Evolutionary conservation across 2,888 invertebrate genomes (phyloP).

Genomic region (Neelides folsomi): DNA sequence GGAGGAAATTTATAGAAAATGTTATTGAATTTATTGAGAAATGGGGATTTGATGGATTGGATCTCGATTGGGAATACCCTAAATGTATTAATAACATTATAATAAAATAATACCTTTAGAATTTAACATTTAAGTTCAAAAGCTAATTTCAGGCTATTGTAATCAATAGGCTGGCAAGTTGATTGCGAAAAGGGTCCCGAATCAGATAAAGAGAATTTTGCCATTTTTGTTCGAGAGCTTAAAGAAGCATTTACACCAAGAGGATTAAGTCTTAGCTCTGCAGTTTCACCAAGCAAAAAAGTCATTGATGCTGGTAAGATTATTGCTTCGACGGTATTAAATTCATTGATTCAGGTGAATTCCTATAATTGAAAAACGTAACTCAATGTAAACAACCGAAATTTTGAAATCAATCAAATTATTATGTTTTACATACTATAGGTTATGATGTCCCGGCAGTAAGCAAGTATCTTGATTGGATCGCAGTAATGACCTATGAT

Average conservation of each 20-base stretch:
- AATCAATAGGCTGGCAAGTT: conserved; percentile 38
- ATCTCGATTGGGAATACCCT: conserved; percentile 85
- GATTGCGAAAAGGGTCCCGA: conserved; percentile 69
- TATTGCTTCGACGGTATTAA: background rate
- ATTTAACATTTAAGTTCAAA: too few species aligned
- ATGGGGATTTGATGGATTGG: conserved; percentile 75
- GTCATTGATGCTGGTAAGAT: conserved; percentile 60
- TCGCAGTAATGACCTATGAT: conserved; percentile 81
- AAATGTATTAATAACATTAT: conserved; percentile 57
- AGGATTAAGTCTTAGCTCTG: conserved; percentile 61
- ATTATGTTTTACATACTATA: conserved; percentile 15
- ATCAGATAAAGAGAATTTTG: conserved; percentile 67
- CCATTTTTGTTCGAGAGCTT: conserved; percentile 59
- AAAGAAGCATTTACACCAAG: conserved; percentile 55
- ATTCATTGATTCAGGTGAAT: background rate
- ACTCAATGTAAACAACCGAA: too few species aligned
- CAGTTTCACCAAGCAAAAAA: conserved; percentile 69
- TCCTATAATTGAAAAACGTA: too few species aligned
- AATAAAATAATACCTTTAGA: conserved; percentile 50
- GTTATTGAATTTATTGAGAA: conserved; percentile 63
- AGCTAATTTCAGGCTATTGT: too few species aligned
- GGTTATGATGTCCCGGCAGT: conserved; percentile 65
- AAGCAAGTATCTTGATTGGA: conserved; percentile 71
- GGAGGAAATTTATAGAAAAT: conserved; percentile 59
- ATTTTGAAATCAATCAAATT: too few species aligned